phyloP scores from a whole-genome alignment of 2,113 vertebrate species.

The Rhegmatorhina hoffmannsi region DNA sequence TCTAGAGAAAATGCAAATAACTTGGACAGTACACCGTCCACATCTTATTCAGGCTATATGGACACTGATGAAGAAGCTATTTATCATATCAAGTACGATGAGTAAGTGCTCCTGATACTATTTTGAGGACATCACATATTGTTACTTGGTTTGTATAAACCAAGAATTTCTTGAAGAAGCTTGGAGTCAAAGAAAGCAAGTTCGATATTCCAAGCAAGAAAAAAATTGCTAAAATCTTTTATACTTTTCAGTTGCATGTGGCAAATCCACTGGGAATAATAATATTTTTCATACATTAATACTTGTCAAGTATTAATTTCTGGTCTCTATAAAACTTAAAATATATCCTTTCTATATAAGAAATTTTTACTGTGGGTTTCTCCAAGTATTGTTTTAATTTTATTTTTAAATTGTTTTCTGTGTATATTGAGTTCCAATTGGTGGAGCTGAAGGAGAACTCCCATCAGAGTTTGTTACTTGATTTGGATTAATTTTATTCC shows the following conservation, averaged over 20 bases:
- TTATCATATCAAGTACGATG: slow-evolving; percentile 99
- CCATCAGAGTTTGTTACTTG: not conserved
- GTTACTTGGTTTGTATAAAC: slow-evolving; percentile 64
- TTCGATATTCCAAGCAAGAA: slow-evolving; percentile 51
- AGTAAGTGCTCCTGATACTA: slow-evolving; percentile 89
- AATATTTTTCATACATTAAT: not conserved
- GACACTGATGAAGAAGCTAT: slow-evolving; percentile 83
- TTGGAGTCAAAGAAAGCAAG: slow-evolving; percentile 47
- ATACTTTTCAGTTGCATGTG: not conserved
- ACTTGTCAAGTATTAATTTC: not conserved
- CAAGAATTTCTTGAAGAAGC: slow-evolving; percentile 55
- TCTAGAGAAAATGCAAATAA: slow-evolving; percentile 83
- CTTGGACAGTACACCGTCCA: slow-evolving; percentile 88
- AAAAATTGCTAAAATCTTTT: not conserved
- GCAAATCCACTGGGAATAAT: not conserved
- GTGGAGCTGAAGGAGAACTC: not conserved
- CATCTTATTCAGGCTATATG: slow-evolving; percentile 88
- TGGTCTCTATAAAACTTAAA: not conserved
- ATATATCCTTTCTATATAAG: not conserved
- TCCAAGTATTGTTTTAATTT: not conserved
- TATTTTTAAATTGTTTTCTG: not conserved
- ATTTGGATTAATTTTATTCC: not conserved
- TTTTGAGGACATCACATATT: slow-evolving; percentile 72
- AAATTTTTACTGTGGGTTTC: not conserved
- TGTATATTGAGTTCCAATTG: not conserved